Conservation (phyloP, 2,113 vertebrate genomes). For the Sprattus sprattus region DNA sequence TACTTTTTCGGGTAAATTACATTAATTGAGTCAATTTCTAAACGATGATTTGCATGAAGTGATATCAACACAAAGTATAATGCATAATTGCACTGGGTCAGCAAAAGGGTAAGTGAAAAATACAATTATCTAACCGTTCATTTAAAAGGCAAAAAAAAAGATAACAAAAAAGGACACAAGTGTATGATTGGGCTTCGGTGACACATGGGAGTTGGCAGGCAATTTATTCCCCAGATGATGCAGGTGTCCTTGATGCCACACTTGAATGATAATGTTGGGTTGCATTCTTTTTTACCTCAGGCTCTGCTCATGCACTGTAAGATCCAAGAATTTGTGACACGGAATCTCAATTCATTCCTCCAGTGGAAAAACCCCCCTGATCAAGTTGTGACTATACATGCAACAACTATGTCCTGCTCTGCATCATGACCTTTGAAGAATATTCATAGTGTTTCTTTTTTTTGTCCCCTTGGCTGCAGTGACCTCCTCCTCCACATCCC, state of each 20-base stretch:
- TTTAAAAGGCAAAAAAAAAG: conserved; percentile 22
- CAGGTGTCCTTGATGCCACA: conserved; percentile 61
- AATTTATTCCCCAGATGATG: conserved; percentile 58
- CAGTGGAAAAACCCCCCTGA: too few relatives aligned
- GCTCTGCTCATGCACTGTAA: background rate
- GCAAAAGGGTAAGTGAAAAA: background rate
- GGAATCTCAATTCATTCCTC: background rate
- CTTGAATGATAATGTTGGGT: conserved; percentile 63
- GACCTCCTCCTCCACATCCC: background rate
- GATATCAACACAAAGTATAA: background rate
- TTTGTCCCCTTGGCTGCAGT: background rate
- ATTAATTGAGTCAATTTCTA: background rate
- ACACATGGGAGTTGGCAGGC: conserved; percentile 45
- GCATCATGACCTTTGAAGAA: background rate
- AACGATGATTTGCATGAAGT: background rate
- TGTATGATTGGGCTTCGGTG: conserved; percentile 53
- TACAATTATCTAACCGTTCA: background rate
- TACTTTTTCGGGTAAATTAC: background rate
- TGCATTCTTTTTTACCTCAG: conserved; percentile 17
- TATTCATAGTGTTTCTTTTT: background rate
- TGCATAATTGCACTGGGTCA: background rate
- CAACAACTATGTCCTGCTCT: background rate
- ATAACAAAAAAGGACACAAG: background rate
- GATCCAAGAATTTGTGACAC: background rate
- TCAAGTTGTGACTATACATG: background rate